These are phyloP conservation scores for Malurus cyaneus DNA, from an alignment of 2,113 vertebrate genomes.

Conservation along the genomic window DNA sequence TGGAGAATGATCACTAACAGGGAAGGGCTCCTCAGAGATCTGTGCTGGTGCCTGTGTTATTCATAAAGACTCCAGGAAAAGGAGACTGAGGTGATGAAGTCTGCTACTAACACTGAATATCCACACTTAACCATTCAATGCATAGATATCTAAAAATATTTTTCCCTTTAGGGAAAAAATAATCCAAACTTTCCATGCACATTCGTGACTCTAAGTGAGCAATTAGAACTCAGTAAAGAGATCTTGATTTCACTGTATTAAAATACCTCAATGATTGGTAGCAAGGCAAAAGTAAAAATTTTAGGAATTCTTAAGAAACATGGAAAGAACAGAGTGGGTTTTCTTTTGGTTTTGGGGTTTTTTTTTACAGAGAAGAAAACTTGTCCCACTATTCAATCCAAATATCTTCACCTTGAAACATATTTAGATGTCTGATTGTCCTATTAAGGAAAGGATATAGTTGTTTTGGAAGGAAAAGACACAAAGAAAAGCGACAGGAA, in stretches of 20 bases:
- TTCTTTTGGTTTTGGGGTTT: accelerated
- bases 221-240: not conserved
- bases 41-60: not conserved
- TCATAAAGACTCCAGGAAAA: not conserved
- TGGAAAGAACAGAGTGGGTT: not conserved
- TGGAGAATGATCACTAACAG: not conserved
- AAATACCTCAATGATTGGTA: not conserved
- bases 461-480: not conserved
- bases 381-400: not conserved
- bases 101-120: not conserved
- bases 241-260: not conserved
- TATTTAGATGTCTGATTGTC: not conserved
- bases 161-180: not conserved
- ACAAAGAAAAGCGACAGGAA: not conserved
- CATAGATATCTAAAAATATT: not conserved
- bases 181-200: not conserved
- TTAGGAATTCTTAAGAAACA: not conserved
- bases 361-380: not conserved
- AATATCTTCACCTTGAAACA: not conserved
- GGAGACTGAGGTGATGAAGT: not conserved
- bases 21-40: not conserved
- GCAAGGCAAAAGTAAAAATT: not conserved
- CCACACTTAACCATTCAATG: not conserved
- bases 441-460: not conserved
- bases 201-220: not conserved